Evolutionary conservation across 2,797 vertebrate genomes (phyloP), one percentile per base, ranked within the genome.

Genomic region (Channa striata): DNA sequence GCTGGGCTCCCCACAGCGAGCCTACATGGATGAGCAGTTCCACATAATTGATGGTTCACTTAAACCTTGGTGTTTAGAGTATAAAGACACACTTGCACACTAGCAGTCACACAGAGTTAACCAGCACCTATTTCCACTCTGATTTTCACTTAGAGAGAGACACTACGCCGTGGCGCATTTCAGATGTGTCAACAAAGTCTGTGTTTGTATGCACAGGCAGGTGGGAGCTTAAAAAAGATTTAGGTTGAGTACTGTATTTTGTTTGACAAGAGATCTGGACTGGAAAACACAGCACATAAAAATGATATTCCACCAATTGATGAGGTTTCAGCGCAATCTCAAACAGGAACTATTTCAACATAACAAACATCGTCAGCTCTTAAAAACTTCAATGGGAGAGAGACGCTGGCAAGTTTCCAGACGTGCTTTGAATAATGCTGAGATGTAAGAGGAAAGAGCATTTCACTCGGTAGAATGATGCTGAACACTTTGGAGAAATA

Each of bases 171-270:
- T 57, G 47, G 53, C 36, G 46, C 19, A 46, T 67, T 59, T 51
- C 13, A 47, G 50, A 56, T 43, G n/a, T 53, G 23, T 59, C 44
- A 61, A 23, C 21, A 73, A 63, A 72, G 33, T 2, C 47, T 48
- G 13, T 33, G 42, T 67, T 65, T 47, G 61, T 51, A 49, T 51
- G 43, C 56, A 11, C 36, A 58, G 48, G 47, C 59, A 72, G 73
- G 58, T 54, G 58, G 65, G 50, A 51, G 65, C 42, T 70, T 71
- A 58, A 37, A 36, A 48, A 52, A 47, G 53, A 44, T 57, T 74
- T 49, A 65, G 16, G 25, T 21, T 20, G 25, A 57, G 11, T 20
- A 40, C 37, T 37, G 46, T 50, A 48, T 56, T 74, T 65, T 47
- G 34, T 50, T 59, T 71, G 47, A 59, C 58, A 37, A 39, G 30